Percentiles rank a stretch among this genome's conserved stretches.
Conservation (phyloP, 2,113 vertebrate genomes). For the Channa maculata region DNA sequence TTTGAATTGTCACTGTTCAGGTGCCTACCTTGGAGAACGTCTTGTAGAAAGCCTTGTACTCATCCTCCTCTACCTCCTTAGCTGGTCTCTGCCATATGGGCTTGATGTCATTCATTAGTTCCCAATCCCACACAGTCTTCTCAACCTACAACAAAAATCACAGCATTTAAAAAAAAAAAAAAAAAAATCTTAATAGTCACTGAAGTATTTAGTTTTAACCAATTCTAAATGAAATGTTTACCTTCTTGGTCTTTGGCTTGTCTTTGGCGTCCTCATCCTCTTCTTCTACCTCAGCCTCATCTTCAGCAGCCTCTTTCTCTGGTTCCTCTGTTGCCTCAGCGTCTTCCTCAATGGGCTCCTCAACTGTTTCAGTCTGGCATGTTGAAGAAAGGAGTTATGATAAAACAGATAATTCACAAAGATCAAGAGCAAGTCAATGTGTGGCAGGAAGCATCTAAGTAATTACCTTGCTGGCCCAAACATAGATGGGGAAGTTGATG, state of each 20-base stretch:
- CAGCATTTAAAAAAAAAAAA: not conserved
- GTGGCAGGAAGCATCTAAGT: not conserved
- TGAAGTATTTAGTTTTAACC: too few relatives aligned
- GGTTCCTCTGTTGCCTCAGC: slow-evolving; percentile 87
- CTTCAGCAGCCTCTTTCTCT: slow-evolving; percentile 92
- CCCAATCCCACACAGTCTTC: slow-evolving; percentile 99
- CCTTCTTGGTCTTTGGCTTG: slow-evolving; percentile 98
- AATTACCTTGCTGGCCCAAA: slow-evolving; percentile 98
- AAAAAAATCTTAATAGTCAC: too few relatives aligned
- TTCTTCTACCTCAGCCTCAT: slow-evolving; percentile 95
- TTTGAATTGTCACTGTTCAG: not conserved
- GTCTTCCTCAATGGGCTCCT: slow-evolving; percentile 95
- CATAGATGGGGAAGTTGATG: slow-evolving; percentile 99
- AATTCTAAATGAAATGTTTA: slow-evolving; percentile 26
- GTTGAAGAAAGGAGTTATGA: not conserved
- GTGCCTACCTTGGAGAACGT: slow-evolving; percentile 92
- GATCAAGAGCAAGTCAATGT: not conserved
- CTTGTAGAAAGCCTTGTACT: slow-evolving; percentile 99
- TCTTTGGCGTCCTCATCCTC: slow-evolving; percentile 96
- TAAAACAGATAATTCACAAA: not conserved
- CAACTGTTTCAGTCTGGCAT: slow-evolving; percentile 94
- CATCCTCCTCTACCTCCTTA: slow-evolving; percentile 97
- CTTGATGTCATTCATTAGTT: slow-evolving; percentile 99
- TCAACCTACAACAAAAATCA: slow-evolving; percentile 86
- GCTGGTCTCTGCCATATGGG: slow-evolving; percentile 98